Percentiles rank a stretch among this genome's conserved stretches.
Conservation (phyloP, 2,113 vertebrate species). For the Brienomyrus brachyistius region DNA sequence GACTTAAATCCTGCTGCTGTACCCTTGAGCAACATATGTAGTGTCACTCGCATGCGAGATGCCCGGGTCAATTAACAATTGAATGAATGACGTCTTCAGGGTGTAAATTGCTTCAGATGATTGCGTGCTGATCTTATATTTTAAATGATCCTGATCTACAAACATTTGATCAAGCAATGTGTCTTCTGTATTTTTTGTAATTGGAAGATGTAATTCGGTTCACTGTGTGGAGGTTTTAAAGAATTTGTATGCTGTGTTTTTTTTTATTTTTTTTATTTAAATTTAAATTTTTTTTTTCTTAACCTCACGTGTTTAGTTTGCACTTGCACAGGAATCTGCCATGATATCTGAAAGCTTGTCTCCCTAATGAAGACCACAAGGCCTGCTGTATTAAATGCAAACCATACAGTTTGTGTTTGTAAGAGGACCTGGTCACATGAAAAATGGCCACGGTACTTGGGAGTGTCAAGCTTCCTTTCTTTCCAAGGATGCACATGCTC, state of each 20-base stretch:
- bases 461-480: slow-evolving; percentile 47
- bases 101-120: background rate
- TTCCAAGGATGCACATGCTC: slow-evolving; percentile 47
- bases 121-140: background rate
- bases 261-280: slow-evolving; percentile 40
- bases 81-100: background rate
- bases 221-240: slow-evolving; percentile 64
- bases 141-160: slow-evolving; percentile 23
- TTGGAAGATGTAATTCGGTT: slow-evolving; percentile 9
- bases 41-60: background rate
- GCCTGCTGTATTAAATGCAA: slow-evolving; percentile 77
- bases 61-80: background rate
- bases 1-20: background rate
- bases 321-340: background rate
- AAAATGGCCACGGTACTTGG: slow-evolving; percentile 60
- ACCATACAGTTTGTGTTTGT: slow-evolving; percentile 64
- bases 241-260: slow-evolving; percentile 63
- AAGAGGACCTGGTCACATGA: background rate
- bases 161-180: slow-evolving; percentile 43
- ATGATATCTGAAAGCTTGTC: slow-evolving; percentile 67
- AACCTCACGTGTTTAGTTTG: slow-evolving; percentile 17
- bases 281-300: no score
- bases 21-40: background rate
- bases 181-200: background rate
- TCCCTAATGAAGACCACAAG: slow-evolving; percentile 86